Base-by-base conservation (phyloP, 2,113 vertebrate genomes). In the Atractosteus spatula region DNA sequence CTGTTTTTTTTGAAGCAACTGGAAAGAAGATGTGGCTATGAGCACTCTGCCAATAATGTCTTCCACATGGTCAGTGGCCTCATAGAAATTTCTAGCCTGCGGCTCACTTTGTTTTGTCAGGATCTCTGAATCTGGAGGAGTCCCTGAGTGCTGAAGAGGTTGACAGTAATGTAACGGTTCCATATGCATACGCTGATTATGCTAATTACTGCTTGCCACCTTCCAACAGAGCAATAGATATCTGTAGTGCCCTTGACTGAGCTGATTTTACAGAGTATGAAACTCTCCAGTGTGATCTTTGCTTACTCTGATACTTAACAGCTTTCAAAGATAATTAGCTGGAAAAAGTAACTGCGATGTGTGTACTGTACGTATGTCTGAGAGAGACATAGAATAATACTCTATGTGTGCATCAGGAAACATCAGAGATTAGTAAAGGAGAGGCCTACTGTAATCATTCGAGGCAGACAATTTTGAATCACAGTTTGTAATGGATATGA, bases 151-250 rank as follows among this genome's bases (percentile, higher is more conserved):
- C 66, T 75, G 62, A 13, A 14, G 5, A 17, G 64, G 41, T 63
- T 43, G 62, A 65, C 51, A 41, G 61, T 55, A 74, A 61, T 70
- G 16, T 17, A 44, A 63, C 56, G 54, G 55, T 56, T 14, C 51
- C 10, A 8, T n/a, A 47, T 65, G 67, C 62, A 42, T 66, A 13
- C 29, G 67, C n/a, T 69, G 45, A 64, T 69, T 55, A 41, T 41
- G 56, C 59, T 74, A 69, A 66, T 71, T 71, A 65, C n/a, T 56
- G 41, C 6, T 45, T 16, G 29, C 10, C 66, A 5, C 54, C 59
- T 76, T 59, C 54, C 63, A 67, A 42, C 41, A 41, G 41, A 41
- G 3, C 66, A 51, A 12, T 41, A 72, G 29, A 54, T 14, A 8
- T 17, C 62, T 29, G 16, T 17, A 41, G 41, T 51, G 29, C 29